Conservation (phyloP, 2,113 vertebrate genomes). For the Sinocyclocheilus maitianheensis region DNA sequence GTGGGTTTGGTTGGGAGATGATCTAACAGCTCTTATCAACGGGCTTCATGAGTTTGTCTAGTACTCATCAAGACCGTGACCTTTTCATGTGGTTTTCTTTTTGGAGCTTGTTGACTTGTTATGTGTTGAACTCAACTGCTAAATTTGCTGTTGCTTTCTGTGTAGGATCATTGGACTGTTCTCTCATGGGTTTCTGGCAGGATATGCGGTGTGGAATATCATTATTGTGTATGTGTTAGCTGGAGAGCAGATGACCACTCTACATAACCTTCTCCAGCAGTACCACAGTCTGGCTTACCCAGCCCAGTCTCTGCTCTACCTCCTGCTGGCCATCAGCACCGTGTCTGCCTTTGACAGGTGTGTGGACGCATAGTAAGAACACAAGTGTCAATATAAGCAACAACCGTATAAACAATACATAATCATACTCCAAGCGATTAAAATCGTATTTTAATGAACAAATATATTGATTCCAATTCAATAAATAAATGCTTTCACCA, state of each 20-base stretch:
- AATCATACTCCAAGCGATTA: neutral
- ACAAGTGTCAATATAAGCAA: neutral
- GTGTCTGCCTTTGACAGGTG: conserved; percentile 96
- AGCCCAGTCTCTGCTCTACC: conserved; percentile 89
- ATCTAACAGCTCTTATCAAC: neutral
- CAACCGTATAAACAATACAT: neutral
- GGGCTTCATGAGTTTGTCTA: neutral
- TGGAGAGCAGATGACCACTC: conserved; percentile 80
- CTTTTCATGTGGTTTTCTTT: neutral
- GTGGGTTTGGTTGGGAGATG: conserved; percentile 59
- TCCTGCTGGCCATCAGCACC: conserved; percentile 89
- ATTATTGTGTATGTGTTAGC: conserved; percentile 88
- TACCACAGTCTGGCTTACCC: conserved; percentile 90
- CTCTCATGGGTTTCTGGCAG: conserved; percentile 90
- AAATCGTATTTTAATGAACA: neutral
- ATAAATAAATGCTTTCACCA: neutral
- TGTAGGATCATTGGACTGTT: conserved; percentile 86
- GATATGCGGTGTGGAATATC: conserved; percentile 90
- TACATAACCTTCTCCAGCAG: conserved; percentile 86
- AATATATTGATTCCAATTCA: neutral
- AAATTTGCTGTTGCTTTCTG: neutral
- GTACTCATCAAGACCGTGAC: neutral
- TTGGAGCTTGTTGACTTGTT: neutral
- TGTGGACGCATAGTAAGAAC: conserved; percentile 4
- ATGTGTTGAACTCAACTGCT: neutral